A percentile compares a stretch with the other conserved stretches of the same genome.
Conservation (phyloP, 1,140 invertebrate genomes). For the Leptopilina clavipes region DNA sequence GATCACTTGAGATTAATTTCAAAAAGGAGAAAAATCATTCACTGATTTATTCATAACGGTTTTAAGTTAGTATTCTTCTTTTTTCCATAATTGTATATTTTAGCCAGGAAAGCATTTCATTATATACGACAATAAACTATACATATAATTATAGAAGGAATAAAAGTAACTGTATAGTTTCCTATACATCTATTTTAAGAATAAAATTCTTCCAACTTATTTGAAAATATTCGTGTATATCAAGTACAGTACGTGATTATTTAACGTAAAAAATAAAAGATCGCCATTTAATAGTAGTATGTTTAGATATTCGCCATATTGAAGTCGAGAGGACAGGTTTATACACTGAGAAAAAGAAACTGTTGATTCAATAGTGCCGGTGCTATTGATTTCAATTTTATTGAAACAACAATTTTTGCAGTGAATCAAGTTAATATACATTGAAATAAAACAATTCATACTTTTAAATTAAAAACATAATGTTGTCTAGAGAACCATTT, state of each 20-base stretch:
- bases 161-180: background rate
- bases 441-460: no score
- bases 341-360: background rate
- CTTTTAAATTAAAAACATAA: no score
- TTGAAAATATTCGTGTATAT: background rate
- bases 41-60: background rate
- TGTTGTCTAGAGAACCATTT: no score
- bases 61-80: background rate
- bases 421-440: no score
- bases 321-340: slow-evolving; percentile 11
- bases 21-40: no score
- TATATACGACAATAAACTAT: background rate
- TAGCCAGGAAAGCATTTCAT: background rate
- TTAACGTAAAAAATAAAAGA: slow-evolving; percentile 18
- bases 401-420: no score
- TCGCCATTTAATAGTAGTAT: slow-evolving; percentile 23
- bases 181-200: slow-evolving; percentile 8
- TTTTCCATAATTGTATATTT: background rate
- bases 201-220: slow-evolving; percentile 1
- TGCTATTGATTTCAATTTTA: no score
- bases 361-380: no score
- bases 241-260: slow-evolving; percentile 13
- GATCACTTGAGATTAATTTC: no score
- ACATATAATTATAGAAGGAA: background rate
- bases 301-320: slow-evolving; percentile 4